Conservation (phyloP, 2,113 vertebrate genomes). For the Amphilophus citrinellus region DNA sequence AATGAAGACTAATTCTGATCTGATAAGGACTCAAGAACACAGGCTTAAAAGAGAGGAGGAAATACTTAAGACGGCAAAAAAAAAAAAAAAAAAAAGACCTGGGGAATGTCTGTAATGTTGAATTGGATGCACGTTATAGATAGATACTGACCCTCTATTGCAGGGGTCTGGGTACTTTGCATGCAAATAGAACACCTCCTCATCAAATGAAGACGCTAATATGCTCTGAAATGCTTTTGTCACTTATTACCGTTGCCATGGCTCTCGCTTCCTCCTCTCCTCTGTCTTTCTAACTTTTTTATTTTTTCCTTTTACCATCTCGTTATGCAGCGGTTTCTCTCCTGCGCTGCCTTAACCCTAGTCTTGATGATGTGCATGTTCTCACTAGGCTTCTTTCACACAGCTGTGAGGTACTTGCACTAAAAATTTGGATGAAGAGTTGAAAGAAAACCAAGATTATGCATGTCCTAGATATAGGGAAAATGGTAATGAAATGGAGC, state of each 20-base stretch:
- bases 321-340: constrained; percentile 11
- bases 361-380: constrained; percentile 44
- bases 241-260: constrained; percentile 58
- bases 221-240: constrained; percentile 57
- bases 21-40: constrained; percentile 24
- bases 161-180: constrained; percentile 35
- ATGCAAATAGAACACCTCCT: constrained; percentile 57
- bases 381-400: constrained; percentile 47
- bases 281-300: constrained; percentile 13
- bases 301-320: constrained; percentile 3
- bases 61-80: not conserved
- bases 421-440: constrained; percentile 52
- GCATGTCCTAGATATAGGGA: constrained; percentile 71
- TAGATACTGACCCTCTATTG: constrained; percentile 25
- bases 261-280: constrained; percentile 26
- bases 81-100: not conserved
- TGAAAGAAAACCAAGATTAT: constrained; percentile 71
- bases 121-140: constrained; percentile 6
- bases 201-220: constrained; percentile 47
- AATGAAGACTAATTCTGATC: constrained; percentile 57
- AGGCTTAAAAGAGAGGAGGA: constrained; percentile 12
- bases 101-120: constrained; percentile 19
- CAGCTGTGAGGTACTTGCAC: constrained; percentile 50
- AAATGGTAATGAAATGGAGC: constrained; percentile 68
- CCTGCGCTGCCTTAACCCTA: not conserved